phyloP scores from a whole-genome alignment of 1,140 invertebrate species.

The Calycopis cecrops region DNA sequence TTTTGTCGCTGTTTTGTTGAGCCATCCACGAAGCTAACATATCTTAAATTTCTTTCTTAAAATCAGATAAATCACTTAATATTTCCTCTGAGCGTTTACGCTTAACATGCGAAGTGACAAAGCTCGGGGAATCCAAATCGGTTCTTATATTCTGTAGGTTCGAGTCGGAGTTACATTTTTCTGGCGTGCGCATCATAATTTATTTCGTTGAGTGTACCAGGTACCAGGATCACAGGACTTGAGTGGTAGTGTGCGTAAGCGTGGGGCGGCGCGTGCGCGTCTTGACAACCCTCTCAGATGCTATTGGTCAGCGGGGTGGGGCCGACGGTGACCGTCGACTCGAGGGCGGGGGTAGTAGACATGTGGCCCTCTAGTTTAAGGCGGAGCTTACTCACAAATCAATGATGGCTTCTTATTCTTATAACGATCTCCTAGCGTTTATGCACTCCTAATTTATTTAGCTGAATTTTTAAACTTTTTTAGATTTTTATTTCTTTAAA shows the following conservation, averaged over 20 bases:
- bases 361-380: no score
- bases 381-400: no score
- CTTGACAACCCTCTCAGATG: no score
- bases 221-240: slow-evolving; percentile 13
- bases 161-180: slow-evolving; percentile 11
- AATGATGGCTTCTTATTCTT: no score
- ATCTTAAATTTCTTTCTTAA: slow-evolving; percentile 20
- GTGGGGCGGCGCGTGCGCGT: no score
- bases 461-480: no score
- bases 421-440: no score
- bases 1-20: slow-evolving; percentile 17
- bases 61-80: slow-evolving; percentile 13
- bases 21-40: slow-evolving; percentile 17
- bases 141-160: slow-evolving; percentile 8
- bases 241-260: not conserved
- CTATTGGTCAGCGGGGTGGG: no score
- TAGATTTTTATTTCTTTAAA: no score
- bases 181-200: slow-evolving; percentile 9
- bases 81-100: slow-evolving; percentile 19
- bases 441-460: no score
- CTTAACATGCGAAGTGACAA: slow-evolving; percentile 10
- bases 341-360: no score
- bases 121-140: not conserved
- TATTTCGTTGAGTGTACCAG: not conserved
- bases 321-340: no score